Evolutionary conservation across 2,888 invertebrate species (phyloP).

Genomic region (Drosophila tripunctata): DNA sequence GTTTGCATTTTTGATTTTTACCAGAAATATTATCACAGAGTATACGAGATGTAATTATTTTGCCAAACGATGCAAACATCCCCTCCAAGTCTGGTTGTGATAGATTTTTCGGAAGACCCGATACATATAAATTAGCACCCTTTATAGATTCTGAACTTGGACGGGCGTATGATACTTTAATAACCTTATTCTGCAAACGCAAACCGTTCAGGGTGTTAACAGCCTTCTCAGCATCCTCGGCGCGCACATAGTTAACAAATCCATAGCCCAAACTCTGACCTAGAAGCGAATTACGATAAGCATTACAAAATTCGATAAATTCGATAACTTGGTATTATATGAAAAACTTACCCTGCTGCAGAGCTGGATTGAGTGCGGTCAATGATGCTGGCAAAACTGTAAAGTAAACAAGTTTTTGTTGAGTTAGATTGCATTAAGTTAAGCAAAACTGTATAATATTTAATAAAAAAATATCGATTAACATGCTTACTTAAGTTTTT

Average conservation of each 20-base stretch:
- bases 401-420: slow-evolving; percentile 18
- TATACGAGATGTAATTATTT: slow-evolving; percentile 98
- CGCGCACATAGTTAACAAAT: slow-evolving; percentile 99
- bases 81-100: slow-evolving; percentile 97
- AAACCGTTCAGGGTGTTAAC: slow-evolving; percentile 99
- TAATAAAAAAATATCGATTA: background rate
- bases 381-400: slow-evolving; percentile 83
- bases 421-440: slow-evolving; percentile 10
- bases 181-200: slow-evolving; percentile 99
- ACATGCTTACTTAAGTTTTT: slow-evolving; percentile 3
- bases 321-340: too few relatives aligned
- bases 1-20: slow-evolving; percentile 54
- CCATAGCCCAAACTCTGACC: slow-evolving; percentile 99
- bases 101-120: slow-evolving; percentile 98
- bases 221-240: slow-evolving; percentile 99
- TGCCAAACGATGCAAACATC: slow-evolving; percentile 96
- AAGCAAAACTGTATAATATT: too few relatives aligned
- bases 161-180: slow-evolving; percentile 99
- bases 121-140: slow-evolving; percentile 98
- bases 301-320: too few relatives aligned
- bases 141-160: slow-evolving; percentile 99
- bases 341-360: slow-evolving; percentile 83
- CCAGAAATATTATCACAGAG: slow-evolving; percentile 93
- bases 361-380: slow-evolving; percentile 83
- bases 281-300: slow-evolving; percentile 31